Base-by-base conservation (phyloP, 2,888 invertebrate genomes). In the Melolontha melolontha region DNA sequence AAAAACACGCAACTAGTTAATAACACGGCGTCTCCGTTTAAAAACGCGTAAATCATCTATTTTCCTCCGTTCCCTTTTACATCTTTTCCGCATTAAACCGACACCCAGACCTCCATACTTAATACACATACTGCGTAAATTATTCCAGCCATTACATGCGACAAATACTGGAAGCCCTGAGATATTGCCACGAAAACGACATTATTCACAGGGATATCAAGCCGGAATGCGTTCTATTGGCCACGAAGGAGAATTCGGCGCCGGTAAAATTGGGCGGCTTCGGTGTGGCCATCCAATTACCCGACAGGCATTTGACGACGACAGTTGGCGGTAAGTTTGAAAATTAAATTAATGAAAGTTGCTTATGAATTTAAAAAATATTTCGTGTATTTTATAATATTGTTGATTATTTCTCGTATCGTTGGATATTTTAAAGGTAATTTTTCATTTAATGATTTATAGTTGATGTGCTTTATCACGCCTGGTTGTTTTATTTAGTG, bases 211-310 rank as follows among this genome's bases (percentile, higher is more conserved):
- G 98, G 71, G 98, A 99, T 85, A 92, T 99, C 75, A 92, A 98
- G 78, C 98, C 98, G 8, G 98, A 98, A 80, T 98, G 97, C 86
- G 95, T 98, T 59, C 88, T 99, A 57, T 85, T 99, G 68, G 97
- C 98, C 42, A 96, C 96, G 66, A 92, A 95, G 75, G 98, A 99
- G 82, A 99, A 98, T 85, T 98, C 97, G 57, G 98, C 99, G 39
- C 98, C 98, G 0, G 94, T 99, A 75, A 99, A 99, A 83, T 87
- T 99, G 64, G 97, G 98, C 27, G 98, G 98, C 10, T 98, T 99
- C 81, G 97, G 98, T 0, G 95, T 97, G 12, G 98, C 98, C 11
- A 92, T 97, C 51, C 97, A 97, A 81, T 86, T 98, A 74, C 92
- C 93, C n/a, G 89, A 93, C 29, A 88, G 90, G 51, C 90, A 92